Evolutionary conservation across 1,140 invertebrate genomes (phyloP).

Genomic region (Caenorhabditis briggsae): DNA sequence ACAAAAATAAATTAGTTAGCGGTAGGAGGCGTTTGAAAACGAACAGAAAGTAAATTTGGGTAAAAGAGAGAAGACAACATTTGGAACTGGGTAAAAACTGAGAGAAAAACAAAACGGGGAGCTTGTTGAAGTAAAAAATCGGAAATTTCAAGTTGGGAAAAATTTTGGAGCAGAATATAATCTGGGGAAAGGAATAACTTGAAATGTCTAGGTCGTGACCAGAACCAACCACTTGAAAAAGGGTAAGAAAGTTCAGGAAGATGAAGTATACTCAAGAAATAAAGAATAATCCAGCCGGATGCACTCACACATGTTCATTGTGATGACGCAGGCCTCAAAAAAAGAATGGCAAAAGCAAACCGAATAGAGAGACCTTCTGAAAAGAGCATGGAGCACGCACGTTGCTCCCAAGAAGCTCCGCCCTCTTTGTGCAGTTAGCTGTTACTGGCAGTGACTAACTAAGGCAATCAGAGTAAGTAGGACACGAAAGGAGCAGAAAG

Average conservation of each 20-base stretch:
- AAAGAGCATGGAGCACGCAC: constrained; percentile 38
- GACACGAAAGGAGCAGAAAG: constrained; percentile 33
- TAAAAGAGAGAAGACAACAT: background rate
- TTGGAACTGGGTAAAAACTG: background rate
- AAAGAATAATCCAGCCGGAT: constrained; percentile 45
- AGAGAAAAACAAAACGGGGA: too few species aligned
- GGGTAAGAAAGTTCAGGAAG: background rate
- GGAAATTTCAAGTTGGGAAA: too few species aligned
- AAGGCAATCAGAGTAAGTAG: constrained; percentile 56
- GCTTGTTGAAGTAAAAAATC: too few species aligned
- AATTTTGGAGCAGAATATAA: too few species aligned
- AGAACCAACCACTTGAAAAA: background rate
- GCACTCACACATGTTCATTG: constrained; percentile 50
- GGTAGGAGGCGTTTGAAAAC: background rate
- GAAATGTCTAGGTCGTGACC: background rate
- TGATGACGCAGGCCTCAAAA: constrained; percentile 38
- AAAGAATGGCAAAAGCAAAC: background rate
- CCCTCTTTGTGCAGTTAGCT: constrained; percentile 32
- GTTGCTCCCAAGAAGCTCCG: constrained; percentile 13
- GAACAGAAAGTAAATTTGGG: background rate
- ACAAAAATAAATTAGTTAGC: background rate
- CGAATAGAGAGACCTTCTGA: constrained; percentile 19
- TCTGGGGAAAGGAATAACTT: background rate
- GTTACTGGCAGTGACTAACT: constrained; percentile 42
- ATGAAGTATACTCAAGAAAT: constrained; percentile 23